Evolutionary conservation across 37 sponge, comb jelly and placozoan genomes (phyloP).

Genomic region (Bolinopsis microptera): DNA sequence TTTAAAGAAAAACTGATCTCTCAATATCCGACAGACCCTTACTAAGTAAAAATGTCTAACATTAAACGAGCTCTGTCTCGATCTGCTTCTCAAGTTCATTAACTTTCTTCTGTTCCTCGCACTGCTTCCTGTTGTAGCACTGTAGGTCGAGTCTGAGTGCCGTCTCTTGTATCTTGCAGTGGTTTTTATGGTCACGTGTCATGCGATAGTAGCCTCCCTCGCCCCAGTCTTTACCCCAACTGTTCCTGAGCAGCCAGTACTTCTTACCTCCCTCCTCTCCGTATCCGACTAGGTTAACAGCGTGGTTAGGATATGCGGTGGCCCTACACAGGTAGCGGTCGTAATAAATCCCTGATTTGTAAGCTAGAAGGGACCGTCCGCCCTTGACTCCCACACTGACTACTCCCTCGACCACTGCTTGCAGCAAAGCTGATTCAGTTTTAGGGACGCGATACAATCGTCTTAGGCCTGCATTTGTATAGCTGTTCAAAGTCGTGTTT

Average conservation of each 20-base stretch:
- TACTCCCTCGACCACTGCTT: constrained; percentile 21
- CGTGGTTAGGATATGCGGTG: constrained; percentile 1
- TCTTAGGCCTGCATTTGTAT: neutral
- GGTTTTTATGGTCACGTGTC: constrained; percentile 6
- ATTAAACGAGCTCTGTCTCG: too few species aligned
- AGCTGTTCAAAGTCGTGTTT: neutral
- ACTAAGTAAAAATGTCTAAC: too few species aligned
- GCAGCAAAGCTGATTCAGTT: neutral
- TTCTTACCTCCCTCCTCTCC: constrained; percentile 31
- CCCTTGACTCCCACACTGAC: neutral
- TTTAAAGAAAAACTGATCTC: too few species aligned
- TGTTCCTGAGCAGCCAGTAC: constrained; percentile 26
- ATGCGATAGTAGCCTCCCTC: neutral
- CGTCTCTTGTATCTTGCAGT: neutral
- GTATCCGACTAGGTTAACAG: constrained; percentile 46
- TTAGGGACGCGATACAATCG: neutral
- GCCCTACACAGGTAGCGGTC: neutral
- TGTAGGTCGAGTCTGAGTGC: neutral
- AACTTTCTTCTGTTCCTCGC: neutral
- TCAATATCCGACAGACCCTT: too few species aligned
- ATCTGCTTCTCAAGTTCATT: too few species aligned
- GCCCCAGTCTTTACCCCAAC: constrained; percentile 44
- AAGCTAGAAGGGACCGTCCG: neutral
- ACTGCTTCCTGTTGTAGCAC: neutral
- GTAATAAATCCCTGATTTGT: constrained; percentile 23